Percentiles rank a stretch among this genome's conserved stretches.
Conservation (phyloP, 2,113 vertebrate genomes). For the Bucco capensis region DNA sequence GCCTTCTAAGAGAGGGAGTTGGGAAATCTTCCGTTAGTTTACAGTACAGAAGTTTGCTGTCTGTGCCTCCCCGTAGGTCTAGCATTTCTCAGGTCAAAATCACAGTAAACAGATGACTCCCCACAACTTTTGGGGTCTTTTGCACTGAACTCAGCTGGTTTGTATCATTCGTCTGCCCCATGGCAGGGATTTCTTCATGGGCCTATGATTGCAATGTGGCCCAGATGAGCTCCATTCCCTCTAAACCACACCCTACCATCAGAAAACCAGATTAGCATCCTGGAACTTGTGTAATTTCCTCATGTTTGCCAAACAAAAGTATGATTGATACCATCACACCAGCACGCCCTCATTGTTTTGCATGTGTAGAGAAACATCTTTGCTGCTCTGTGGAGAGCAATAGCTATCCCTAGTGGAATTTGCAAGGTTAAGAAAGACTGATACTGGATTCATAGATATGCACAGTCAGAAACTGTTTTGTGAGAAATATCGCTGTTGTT, state of each 20-base stretch:
- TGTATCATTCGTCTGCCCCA: not conserved
- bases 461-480: not conserved
- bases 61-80: not conserved
- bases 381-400: not conserved
- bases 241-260: not conserved
- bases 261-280: not conserved
- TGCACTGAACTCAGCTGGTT: not conserved
- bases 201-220: too few species aligned
- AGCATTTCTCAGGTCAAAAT: not conserved
- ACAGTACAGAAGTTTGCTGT: not conserved
- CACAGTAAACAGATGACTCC: not conserved
- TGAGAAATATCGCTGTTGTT: not conserved
- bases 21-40: not conserved
- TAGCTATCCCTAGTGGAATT: not conserved
- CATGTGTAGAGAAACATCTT: fast-evolving
- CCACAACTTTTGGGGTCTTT: not conserved
- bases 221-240: not conserved
- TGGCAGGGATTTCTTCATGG: not conserved
- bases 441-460: not conserved
- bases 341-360: not conserved
- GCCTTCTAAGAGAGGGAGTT: not conserved
- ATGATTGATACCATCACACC: not conserved
- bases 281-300: not conserved
- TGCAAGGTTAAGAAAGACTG: not conserved
- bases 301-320: not conserved